Conservation (phyloP, 2,888 invertebrate genomes). For the Melinaea marsaeus region DNA sequence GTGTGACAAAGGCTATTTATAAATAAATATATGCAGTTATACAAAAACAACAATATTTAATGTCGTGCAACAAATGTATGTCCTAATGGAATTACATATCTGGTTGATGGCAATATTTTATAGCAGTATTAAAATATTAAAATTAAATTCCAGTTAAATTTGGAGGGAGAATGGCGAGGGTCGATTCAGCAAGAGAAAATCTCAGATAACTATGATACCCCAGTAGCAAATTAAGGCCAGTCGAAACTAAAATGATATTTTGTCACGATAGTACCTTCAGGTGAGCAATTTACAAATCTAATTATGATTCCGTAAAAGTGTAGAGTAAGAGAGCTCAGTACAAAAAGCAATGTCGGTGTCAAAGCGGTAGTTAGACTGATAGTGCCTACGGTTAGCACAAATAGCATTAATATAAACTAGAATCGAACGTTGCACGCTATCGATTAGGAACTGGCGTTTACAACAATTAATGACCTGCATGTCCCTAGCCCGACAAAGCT, state of each 20-base stretch:
- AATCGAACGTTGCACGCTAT: slow-evolving; percentile 75
- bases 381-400: slow-evolving; percentile 58
- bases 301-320: slow-evolving; percentile 8
- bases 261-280: neutral
- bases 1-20: too few species aligned
- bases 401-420: slow-evolving; percentile 78
- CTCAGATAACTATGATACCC: too few species aligned
- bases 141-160: too few species aligned
- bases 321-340: slow-evolving; percentile 18
- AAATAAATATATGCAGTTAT: too few species aligned
- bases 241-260: neutral
- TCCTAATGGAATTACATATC: too few species aligned
- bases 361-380: slow-evolving; percentile 37
- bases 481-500: slow-evolving; percentile 76
- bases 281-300: neutral
- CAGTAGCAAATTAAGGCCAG: neutral
- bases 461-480: slow-evolving; percentile 79
- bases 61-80: too few species aligned
- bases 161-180: too few species aligned
- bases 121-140: too few species aligned
- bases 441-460: slow-evolving; percentile 76
- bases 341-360: slow-evolving; percentile 32
- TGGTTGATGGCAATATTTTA: too few species aligned
- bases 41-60: too few species aligned
- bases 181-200: too few species aligned